Evolutionary conservation across 2,797 vertebrate genomes (phyloP).

Genomic region (Buceros bicornis): DNA sequence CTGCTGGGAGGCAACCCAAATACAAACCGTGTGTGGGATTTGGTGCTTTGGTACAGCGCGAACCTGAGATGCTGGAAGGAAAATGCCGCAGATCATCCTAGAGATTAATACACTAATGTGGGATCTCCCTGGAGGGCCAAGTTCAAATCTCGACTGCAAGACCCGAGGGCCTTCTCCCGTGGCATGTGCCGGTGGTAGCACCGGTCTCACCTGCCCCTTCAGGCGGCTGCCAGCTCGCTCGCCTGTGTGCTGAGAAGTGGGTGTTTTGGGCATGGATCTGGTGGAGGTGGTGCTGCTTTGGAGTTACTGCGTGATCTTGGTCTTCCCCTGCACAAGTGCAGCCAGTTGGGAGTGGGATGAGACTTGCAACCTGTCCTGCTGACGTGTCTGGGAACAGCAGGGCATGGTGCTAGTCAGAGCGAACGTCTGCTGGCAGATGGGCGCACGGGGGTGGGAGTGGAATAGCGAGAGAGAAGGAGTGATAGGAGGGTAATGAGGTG

Average conservation of each 20-base stretch:
- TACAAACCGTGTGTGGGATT: background rate
- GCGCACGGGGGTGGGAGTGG: conserved; percentile 8
- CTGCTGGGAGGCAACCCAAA: background rate
- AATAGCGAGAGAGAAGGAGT: conserved; percentile 16
- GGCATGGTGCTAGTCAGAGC: background rate
- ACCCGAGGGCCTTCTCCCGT: rapidly evolving
- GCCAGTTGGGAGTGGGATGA: background rate
- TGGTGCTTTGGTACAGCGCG: background rate
- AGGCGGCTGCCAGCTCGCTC: background rate
- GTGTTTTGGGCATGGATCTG: background rate
- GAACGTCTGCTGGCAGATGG: conserved; percentile 40
- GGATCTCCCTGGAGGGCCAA: background rate
- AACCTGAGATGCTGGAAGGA: background rate
- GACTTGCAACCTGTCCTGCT: conserved; percentile 13
- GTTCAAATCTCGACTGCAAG: background rate
- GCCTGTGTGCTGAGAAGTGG: background rate
- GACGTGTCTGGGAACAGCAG: background rate
- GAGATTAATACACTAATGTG: background rate
- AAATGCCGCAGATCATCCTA: background rate
- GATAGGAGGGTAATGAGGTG: conserved; percentile 29
- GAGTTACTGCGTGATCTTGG: background rate
- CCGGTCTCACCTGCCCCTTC: background rate
- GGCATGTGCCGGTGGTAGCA: rapidly evolving
- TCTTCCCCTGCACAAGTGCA: background rate
- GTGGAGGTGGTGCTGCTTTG: background rate